phyloP scores from a whole-genome alignment of 2,113 vertebrate species.

The Nycticryphes semicollaris region DNA sequence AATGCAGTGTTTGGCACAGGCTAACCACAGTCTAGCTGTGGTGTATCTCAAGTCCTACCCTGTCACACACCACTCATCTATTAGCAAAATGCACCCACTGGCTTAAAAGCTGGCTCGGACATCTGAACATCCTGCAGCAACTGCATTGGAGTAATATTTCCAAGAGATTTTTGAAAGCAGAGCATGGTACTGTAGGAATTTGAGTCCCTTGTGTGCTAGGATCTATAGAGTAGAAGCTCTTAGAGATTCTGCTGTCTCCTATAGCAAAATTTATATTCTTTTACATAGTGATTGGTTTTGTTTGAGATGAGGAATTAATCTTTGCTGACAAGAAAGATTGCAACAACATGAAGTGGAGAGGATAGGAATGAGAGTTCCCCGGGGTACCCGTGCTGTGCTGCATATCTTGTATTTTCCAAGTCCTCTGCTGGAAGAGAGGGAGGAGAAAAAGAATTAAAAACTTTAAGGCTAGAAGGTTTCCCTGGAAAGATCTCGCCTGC shows the following conservation, averaged over 20 bases:
- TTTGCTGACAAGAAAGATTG: background rate
- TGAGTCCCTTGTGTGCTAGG: background rate
- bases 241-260: background rate
- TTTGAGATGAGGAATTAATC: background rate
- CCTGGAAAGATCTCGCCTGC: background rate
- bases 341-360: background rate
- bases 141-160: background rate
- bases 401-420: background rate
- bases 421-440: background rate
- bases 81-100: background rate
- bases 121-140: background rate
- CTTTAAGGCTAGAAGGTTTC: background rate
- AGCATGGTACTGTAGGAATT: background rate
- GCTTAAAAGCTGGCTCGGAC: background rate
- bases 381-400: background rate
- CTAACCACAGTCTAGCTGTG: background rate
- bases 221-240: background rate
- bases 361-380: background rate
- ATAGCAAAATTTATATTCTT: background rate
- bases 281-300: background rate
- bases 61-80: background rate
- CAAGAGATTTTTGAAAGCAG: background rate
- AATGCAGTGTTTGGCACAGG: background rate
- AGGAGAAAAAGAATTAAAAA: background rate
- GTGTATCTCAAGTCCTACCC: accelerated